Conservation (phyloP, 1,140 invertebrate genomes). For the Drosophila mayri region DNA sequence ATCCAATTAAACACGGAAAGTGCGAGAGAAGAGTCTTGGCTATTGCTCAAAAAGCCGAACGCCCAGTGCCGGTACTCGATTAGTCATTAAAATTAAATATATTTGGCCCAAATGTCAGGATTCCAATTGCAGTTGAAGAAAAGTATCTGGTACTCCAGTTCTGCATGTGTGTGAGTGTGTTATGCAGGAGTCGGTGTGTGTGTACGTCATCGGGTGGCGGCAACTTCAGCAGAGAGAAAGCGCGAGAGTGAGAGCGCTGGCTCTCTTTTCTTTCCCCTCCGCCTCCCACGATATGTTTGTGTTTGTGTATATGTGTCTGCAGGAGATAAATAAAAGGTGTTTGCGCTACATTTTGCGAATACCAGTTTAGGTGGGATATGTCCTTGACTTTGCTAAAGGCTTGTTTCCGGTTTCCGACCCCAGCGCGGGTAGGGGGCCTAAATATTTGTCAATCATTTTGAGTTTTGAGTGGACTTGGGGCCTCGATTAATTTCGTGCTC, state of each 20-base stretch:
- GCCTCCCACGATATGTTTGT: conserved; percentile 16
- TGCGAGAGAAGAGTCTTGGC: conserved; percentile 27
- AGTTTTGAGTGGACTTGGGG: conserved; percentile 9
- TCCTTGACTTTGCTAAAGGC: conserved; percentile 66
- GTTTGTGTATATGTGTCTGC: conserved; percentile 24
- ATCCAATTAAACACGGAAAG: conserved; percentile 64
- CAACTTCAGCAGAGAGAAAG: conserved; percentile 74
- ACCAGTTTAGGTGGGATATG: conserved; percentile 51
- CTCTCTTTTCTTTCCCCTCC: conserved; percentile 13
- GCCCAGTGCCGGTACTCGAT: neutral
- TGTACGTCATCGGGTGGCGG: conserved; percentile 76
- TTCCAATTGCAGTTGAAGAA: conserved; percentile 49
- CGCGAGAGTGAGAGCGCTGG: conserved; percentile 35
- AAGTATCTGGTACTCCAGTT: conserved; percentile 69
- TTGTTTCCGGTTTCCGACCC: neutral
- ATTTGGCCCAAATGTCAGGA: conserved; percentile 38
- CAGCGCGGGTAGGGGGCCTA: neutral
- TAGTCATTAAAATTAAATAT: conserved; percentile 12
- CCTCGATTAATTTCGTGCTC: conserved; percentile 19
- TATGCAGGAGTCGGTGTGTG: conserved; percentile 43
- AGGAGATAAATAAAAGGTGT: conserved; percentile 22
- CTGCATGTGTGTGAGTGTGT: conserved; percentile 29
- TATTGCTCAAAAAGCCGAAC: neutral
- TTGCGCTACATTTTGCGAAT: conserved; percentile 37
- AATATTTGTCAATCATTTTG: neutral